Percentiles rank a stretch among this genome's conserved stretches.
phyloP scores from a whole-genome alignment of 2,888 invertebrate species.

The Zelleria hepariella region DNA sequence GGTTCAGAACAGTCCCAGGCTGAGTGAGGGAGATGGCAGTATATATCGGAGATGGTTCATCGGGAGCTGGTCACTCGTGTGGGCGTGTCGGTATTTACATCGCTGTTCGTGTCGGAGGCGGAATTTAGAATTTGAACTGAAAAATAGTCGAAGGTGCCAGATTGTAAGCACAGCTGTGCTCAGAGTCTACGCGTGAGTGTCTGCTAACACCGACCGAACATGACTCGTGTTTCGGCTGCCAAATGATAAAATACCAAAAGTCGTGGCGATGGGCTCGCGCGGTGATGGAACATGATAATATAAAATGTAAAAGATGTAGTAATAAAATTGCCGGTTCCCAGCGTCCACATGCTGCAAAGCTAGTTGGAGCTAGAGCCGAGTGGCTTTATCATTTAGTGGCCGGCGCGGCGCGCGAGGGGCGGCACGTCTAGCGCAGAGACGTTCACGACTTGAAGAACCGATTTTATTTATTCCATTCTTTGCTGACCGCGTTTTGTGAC shows the following conservation, averaged over 20 bases:
- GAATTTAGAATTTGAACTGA: constrained; percentile 17
- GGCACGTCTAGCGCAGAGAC: constrained; percentile 17
- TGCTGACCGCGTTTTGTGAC: no score
- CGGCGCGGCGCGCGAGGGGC: constrained; percentile 23
- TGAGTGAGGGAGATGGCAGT: not conserved
- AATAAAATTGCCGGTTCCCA: constrained; percentile 24
- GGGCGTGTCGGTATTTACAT: not conserved
- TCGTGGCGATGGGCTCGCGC: constrained; percentile 24
- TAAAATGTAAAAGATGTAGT: constrained; percentile 8
- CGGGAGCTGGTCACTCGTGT: not conserved
- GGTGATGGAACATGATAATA: not conserved
- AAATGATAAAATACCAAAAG: constrained; percentile 66
- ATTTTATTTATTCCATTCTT: no score
- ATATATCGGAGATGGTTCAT: not conserved
- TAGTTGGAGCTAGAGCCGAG: constrained; percentile 31
- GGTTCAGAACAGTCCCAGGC: not conserved
- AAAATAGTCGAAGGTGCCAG: constrained; percentile 60
- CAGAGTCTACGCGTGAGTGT: constrained; percentile 35
- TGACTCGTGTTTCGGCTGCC: constrained; percentile 56
- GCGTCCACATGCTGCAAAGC: constrained; percentile 41
- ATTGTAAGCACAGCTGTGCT: constrained; percentile 69
- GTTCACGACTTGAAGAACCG: no score
- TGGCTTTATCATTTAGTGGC: constrained; percentile 67
- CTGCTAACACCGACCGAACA: constrained; percentile 54
- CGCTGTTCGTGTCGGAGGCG: not conserved